Conservation (phyloP, 2,888 invertebrate species). For the Apoderus coryli region DNA sequence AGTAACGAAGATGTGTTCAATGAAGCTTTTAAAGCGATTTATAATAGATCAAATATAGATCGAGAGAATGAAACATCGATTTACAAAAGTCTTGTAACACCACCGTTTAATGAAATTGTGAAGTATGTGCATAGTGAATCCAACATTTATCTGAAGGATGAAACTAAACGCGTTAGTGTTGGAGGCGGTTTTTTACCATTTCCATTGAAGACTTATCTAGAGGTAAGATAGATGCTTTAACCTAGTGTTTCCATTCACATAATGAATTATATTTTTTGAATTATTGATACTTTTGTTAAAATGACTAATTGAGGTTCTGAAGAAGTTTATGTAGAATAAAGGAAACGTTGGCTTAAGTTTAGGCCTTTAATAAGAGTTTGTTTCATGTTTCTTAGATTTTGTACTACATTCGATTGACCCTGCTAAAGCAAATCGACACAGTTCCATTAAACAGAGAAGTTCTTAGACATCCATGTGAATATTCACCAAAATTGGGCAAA, state of each 20-base stretch:
- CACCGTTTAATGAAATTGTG: slow-evolving; percentile 59
- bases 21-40: slow-evolving; percentile 60
- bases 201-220: slow-evolving; percentile 52
- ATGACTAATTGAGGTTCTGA: too few relatives aligned
- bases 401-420: slow-evolving; percentile 64
- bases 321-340: too few relatives aligned
- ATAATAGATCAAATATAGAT: slow-evolving; percentile 48
- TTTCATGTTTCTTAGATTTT: slow-evolving; percentile 55
- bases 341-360: too few relatives aligned
- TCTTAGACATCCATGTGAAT: slow-evolving; percentile 47
- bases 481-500: slow-evolving; percentile 46
- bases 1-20: slow-evolving; percentile 63
- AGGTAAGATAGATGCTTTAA: too few relatives aligned
- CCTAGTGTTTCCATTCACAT: too few relatives aligned
- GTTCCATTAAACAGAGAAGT: slow-evolving; percentile 38
- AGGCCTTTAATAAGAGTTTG: slow-evolving; percentile 4
- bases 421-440: slow-evolving; percentile 49
- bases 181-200: slow-evolving; percentile 59
- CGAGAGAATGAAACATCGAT: slow-evolving; percentile 33
- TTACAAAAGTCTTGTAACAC: slow-evolving; percentile 37
- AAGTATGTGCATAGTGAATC: slow-evolving; percentile 55
- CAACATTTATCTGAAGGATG: slow-evolving; percentile 43
- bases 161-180: slow-evolving; percentile 43
- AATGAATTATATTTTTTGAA: too few relatives aligned
- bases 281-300: too few relatives aligned